Evolutionary conservation across 1,140 invertebrate species (phyloP).

Genomic region (Calephelis nemesis): DNA sequence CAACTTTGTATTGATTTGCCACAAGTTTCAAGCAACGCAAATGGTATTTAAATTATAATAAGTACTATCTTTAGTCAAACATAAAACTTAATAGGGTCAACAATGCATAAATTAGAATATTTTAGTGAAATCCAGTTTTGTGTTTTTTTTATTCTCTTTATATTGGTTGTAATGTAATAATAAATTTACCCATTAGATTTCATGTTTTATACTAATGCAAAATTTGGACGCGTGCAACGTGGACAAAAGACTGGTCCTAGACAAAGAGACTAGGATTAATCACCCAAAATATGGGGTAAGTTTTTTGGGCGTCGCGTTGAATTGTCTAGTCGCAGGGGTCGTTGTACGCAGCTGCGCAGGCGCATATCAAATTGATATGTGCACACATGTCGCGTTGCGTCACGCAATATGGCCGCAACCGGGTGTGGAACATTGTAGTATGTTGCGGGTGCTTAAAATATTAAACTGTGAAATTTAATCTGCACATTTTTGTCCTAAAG

Average conservation of each 20-base stretch:
- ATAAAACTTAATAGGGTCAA: not conserved
- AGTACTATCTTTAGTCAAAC: too few relatives aligned
- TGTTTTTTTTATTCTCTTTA: not conserved
- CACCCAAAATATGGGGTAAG: slow-evolving; percentile 60
- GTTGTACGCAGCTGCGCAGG: slow-evolving; percentile 65
- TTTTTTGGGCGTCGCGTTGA: slow-evolving; percentile 47
- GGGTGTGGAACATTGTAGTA: slow-evolving; percentile 21
- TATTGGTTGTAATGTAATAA: not conserved
- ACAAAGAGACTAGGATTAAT: slow-evolving; percentile 68
- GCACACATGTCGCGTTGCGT: slow-evolving; percentile 58
- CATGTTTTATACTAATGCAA: slow-evolving; percentile 48
- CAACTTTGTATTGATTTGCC: too few relatives aligned
- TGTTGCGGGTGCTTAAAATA: slow-evolving; percentile 4
- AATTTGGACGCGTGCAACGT: slow-evolving; percentile 47
- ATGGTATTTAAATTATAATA: too few relatives aligned
- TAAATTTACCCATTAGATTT: slow-evolving; percentile 12
- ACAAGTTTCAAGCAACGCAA: too few relatives aligned
- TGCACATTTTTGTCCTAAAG: slow-evolving; percentile 8
- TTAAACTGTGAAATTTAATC: slow-evolving; percentile 15
- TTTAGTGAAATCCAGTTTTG: not conserved
- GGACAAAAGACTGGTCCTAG: slow-evolving; percentile 47
- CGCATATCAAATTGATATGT: slow-evolving; percentile 68
- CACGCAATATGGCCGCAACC: slow-evolving; percentile 41
- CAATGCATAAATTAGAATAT: not conserved
- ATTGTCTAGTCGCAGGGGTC: slow-evolving; percentile 48